Evolutionary conservation across 2,797 vertebrate genomes (phyloP), one percentile per base, ranked within the genome.

Genomic region (Rhyacichthys aspro): DNA sequence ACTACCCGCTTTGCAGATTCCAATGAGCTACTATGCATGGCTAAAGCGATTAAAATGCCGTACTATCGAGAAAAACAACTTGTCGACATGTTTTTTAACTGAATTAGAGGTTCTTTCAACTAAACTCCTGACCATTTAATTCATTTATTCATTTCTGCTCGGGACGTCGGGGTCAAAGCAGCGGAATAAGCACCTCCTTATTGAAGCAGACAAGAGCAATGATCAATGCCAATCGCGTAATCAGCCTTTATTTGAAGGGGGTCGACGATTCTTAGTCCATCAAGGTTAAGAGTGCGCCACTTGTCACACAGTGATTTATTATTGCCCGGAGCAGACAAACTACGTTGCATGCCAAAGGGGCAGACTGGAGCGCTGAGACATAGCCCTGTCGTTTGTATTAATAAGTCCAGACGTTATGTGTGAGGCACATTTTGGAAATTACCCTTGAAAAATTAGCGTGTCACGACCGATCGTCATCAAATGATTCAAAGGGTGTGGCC

Each of bases 381-480:
- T 11, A 62, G 68, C 66, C 19, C 34, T 53, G 47, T 45, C 67
- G 68, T 59, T 81, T 82, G 85, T 71, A 58, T 85, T 88, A 89
- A 90, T 88, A 89, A 81, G 77, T 86, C 81, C 84, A 89, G 88
- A 89, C 89, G 84, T 89, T 88, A 86, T 64, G 81, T 86, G 89
- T 86, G 88, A 87, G 81, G 62, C 78, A 23, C 79, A 74, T 86
- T 89, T 88, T 78, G 69, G 82, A 89, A 90, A 89, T 88, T 88
- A 90, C 79, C 87, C 85, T 88, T 89, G 86, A 89, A 90, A 88
- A 88, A 90, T 90, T 87, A 79, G 76, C 71, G 17, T 87, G 89
- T 85, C 53, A 43, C 39, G 14, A 15, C 23, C 53, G 43, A 55
- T 55, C 39, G 53, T 55, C 53, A 55, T 55, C 53, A 55, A 55